Percentiles rank a stretch among this genome's conserved stretches.
phyloP scores from a whole-genome alignment of 2,797 vertebrate genomes.

The Triplophysa yarkandensis region DNA sequence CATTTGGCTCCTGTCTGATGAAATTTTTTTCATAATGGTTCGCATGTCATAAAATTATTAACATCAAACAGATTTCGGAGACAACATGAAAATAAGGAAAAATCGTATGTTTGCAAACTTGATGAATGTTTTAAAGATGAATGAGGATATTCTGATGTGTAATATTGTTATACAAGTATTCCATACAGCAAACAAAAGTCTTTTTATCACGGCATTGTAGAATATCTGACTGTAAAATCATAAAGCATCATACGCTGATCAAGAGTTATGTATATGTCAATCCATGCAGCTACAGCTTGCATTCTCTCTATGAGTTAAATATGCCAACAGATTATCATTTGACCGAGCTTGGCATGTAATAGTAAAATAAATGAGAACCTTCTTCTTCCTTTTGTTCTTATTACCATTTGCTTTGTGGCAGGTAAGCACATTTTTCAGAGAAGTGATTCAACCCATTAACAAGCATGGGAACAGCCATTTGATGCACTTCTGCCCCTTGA shows the following conservation, averaged over 20 bases:
- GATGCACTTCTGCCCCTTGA: conserved; percentile 18
- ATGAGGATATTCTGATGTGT: conserved; percentile 29
- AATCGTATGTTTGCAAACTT: background rate
- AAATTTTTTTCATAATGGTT: background rate
- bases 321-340: conserved; percentile 8
- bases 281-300: conserved; percentile 1
- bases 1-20: background rate
- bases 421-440: background rate
- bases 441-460: background rate
- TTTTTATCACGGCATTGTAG: conserved; percentile 37
- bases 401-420: conserved; percentile 9
- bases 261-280: background rate
- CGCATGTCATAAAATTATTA: background rate
- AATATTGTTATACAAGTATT: conserved; percentile 13
- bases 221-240: conserved; percentile 14
- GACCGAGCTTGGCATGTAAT: background rate
- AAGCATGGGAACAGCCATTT: conserved; percentile 5
- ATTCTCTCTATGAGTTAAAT: conserved; percentile 1
- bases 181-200: conserved; percentile 18
- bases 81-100: conserved; percentile 5
- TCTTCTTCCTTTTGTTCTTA: background rate
- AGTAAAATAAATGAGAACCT: background rate
- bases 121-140: conserved; percentile 26
- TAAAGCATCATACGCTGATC: conserved; percentile 27
- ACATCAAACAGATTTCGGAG: background rate